Conservation (phyloP, 1,140 invertebrate species). For the Oscheius sp. region DNA sequence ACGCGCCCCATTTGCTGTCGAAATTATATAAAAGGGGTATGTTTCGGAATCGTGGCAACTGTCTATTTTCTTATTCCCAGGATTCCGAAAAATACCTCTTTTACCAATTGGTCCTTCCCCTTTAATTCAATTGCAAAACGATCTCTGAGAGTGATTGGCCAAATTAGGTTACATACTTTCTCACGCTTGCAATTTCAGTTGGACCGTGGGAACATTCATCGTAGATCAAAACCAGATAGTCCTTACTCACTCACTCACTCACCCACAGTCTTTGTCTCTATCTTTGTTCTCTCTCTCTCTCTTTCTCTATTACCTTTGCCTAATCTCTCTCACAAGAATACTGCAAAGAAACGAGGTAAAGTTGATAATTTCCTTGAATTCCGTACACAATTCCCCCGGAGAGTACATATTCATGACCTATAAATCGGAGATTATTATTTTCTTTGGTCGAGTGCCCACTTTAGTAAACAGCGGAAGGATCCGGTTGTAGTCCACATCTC, state of each 20-base stretch:
- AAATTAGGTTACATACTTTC: neutral
- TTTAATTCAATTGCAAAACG: neutral
- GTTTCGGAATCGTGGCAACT: neutral
- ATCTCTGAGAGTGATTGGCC: neutral
- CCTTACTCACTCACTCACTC: no score
- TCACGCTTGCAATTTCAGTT: neutral
- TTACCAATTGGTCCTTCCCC: neutral
- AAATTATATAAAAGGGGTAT: no score
- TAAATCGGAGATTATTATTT: slow-evolving; percentile 71
- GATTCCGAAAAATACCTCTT: no score
- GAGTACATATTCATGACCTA: slow-evolving; percentile 89
- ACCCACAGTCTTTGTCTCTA: no score
- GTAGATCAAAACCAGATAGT: no score
- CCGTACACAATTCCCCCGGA: slow-evolving; percentile 61
- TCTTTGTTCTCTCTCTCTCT: neutral
- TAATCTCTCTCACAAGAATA: slow-evolving; percentile 53
- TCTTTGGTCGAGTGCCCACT: slow-evolving; percentile 66
- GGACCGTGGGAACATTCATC: no score
- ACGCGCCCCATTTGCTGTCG: no score
- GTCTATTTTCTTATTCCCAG: no score
- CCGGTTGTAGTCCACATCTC: slow-evolving; percentile 84
- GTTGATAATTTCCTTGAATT: slow-evolving; percentile 58
- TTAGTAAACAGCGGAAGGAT: slow-evolving; percentile 97
- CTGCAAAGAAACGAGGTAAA: slow-evolving; percentile 48
- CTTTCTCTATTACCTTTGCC: slow-evolving; percentile 30